These are phyloP conservation scores for Melanchra persicariae DNA, from an alignment of 2,888 invertebrate species.

Conservation along the genomic window DNA sequence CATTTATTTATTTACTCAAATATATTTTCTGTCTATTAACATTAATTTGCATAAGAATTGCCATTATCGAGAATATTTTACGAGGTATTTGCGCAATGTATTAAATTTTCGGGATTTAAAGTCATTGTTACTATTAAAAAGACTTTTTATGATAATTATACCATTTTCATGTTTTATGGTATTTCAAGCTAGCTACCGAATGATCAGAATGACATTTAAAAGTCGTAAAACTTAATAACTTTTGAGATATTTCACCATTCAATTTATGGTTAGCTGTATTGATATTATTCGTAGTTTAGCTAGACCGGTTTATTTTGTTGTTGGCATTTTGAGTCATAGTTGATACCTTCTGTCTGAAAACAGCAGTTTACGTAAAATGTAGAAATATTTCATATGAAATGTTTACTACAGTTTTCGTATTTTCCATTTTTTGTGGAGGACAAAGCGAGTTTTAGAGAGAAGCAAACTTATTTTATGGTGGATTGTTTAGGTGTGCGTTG, in stretches of 20 bases:
- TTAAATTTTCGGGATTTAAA: slow-evolving; percentile 23
- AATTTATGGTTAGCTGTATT: slow-evolving; percentile 37
- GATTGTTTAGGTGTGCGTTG: too few relatives aligned
- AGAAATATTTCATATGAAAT: too few relatives aligned
- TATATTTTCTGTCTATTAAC: slow-evolving; percentile 12
- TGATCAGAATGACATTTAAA: slow-evolving; percentile 73
- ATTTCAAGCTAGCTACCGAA: slow-evolving; percentile 75
- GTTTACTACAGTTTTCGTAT: too few relatives aligned
- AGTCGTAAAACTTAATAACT: slow-evolving; percentile 67
- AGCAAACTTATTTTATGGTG: too few relatives aligned
- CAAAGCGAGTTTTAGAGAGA: too few relatives aligned
- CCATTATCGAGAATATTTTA: slow-evolving; percentile 22
- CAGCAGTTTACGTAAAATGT: background rate
- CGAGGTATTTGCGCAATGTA: slow-evolving; percentile 24
- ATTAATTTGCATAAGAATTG: slow-evolving; percentile 42
- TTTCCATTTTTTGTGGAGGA: too few relatives aligned
- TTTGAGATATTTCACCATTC: slow-evolving; percentile 43
- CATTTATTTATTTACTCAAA: slow-evolving; percentile 24
- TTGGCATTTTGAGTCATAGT: slow-evolving; percentile 3
- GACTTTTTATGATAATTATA: slow-evolving; percentile 34
- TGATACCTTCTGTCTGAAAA: background rate
- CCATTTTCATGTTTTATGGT: slow-evolving; percentile 54
- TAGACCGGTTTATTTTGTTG: slow-evolving; percentile 19
- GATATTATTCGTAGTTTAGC: slow-evolving; percentile 38
- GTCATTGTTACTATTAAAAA: slow-evolving; percentile 33